Conservation (phyloP, 2,888 invertebrate species). For the Pilophorus perplexus region DNA sequence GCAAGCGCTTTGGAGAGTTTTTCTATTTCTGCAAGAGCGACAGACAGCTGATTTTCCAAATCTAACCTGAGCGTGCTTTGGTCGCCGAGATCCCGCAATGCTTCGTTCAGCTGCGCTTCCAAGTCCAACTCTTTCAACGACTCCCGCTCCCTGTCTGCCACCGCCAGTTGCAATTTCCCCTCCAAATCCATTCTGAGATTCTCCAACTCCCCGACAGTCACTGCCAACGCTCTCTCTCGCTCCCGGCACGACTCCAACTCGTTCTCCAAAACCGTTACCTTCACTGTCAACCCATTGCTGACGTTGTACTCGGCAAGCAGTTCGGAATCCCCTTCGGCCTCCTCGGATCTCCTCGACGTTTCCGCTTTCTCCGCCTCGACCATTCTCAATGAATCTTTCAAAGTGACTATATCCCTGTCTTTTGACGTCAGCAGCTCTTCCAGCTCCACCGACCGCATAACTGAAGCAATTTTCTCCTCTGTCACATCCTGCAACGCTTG, state of each 20-base stretch:
- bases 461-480: constrained; percentile 68
- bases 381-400: constrained; percentile 47
- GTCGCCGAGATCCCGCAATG: not conserved
- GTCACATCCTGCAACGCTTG: constrained; percentile 62
- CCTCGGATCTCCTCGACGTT: not conserved
- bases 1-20: constrained; percentile 13
- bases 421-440: constrained; percentile 59
- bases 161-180: not conserved
- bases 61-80: not conserved
- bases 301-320: constrained; percentile 28
- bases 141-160: not conserved
- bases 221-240: constrained; percentile 10
- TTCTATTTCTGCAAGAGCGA: constrained; percentile 16
- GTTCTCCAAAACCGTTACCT: constrained; percentile 20
- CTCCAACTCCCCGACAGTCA: constrained; percentile 12
- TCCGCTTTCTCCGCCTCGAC: constrained; percentile 43
- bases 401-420: constrained; percentile 15
- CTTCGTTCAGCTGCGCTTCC: not conserved
- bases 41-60: not conserved
- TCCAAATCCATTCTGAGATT: constrained; percentile 2
- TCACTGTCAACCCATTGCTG: constrained; percentile 22
- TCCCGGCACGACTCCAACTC: constrained; percentile 13
- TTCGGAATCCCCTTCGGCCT: constrained; percentile 11
- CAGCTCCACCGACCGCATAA: constrained; percentile 73
- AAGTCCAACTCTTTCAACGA: not conserved